These are phyloP conservation scores for Pollenia amentaria DNA, from an alignment of 2,888 invertebrate genomes.

Conservation along the genomic window DNA sequence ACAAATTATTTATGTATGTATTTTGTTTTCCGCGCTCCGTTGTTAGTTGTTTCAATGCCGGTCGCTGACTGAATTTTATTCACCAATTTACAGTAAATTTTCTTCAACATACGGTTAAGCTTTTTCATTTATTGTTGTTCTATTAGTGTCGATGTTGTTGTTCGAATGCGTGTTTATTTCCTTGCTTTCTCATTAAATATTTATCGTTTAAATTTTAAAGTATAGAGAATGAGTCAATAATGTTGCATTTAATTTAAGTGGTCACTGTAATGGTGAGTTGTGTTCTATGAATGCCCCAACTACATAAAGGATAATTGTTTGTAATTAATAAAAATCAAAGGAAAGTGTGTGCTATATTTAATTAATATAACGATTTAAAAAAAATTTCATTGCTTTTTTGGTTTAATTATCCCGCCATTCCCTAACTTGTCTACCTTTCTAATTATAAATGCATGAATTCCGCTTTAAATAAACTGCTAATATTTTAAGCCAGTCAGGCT, in stretches of 20 bases:
- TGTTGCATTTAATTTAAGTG: slow-evolving; percentile 21
- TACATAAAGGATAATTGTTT: background rate
- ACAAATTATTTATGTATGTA: background rate
- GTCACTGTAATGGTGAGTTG: slow-evolving; percentile 24
- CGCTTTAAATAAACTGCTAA: too few relatives aligned
- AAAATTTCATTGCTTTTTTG: too few relatives aligned
- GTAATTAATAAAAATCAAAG: too few relatives aligned
- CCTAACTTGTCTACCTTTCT: too few relatives aligned
- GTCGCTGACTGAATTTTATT: slow-evolving; percentile 68
- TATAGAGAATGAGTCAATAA: background rate
- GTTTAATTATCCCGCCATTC: too few relatives aligned
- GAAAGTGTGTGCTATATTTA: too few relatives aligned
- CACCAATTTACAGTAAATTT: slow-evolving; percentile 66
- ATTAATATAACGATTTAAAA: too few relatives aligned
- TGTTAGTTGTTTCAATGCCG: slow-evolving; percentile 71
- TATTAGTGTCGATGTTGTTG: slow-evolving; percentile 18
- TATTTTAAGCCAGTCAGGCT: too few relatives aligned
- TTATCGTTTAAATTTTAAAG: background rate
- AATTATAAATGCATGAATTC: too few relatives aligned
- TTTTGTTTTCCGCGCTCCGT: slow-evolving; percentile 8
- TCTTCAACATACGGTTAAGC: slow-evolving; percentile 40
- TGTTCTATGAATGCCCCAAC: background rate
- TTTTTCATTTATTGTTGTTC: slow-evolving; percentile 26
- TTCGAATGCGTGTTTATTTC: slow-evolving; percentile 26
- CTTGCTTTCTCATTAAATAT: slow-evolving; percentile 32